Evolutionary conservation across 2,113 vertebrate genomes (phyloP), one percentile per base, ranked within the genome.

Genomic region (Coracopsis vasa): DNA sequence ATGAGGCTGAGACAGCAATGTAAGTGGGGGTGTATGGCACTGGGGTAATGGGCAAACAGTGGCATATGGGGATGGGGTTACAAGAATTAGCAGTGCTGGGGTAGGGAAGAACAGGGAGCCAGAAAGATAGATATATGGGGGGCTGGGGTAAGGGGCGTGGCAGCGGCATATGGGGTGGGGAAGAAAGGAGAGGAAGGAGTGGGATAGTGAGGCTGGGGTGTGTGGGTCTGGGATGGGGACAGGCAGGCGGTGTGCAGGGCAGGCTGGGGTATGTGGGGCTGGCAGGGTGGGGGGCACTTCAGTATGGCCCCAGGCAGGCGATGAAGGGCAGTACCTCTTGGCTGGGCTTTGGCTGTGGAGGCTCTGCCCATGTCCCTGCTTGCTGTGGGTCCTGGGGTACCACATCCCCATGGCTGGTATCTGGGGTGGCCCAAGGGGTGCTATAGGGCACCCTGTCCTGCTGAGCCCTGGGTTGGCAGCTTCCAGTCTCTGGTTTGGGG

Each of bases 241-340:
- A 35, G 25, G 31, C 62, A 7, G 39, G 6, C 21, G 4, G 2
- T 10, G 13, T 25, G 44, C 19, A 4, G 58, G 48, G 17, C 14
- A 50, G 45, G 20, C 45, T 37, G 64, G 24, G 33, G n/a, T 15
- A 42, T 10, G 18, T 25, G 89, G 33, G 31, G 31, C 61, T 64
- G 58, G 58, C 44, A 70, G 78, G 39, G 19, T 11, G 45, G 13
- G 37, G 39, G 14, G 42, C 24, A 4, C 45, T 39, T 77, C 54
- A 20, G 10, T 2, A 42, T 35, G 47, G 31, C 65, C 31, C 25
- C 31, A 17, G 8, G 23, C 6, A 12, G 56, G 35, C 3, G 2
- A 12, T 9, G 77, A 33, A 48, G 20, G 23, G 15, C 65, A 53
- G 25, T 0, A 1, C 20, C 0, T 0, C 18, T 23, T 18, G 27